phyloP scores from a whole-genome alignment of 2,797 vertebrate genomes.

The Toxotes lorentzi region DNA sequence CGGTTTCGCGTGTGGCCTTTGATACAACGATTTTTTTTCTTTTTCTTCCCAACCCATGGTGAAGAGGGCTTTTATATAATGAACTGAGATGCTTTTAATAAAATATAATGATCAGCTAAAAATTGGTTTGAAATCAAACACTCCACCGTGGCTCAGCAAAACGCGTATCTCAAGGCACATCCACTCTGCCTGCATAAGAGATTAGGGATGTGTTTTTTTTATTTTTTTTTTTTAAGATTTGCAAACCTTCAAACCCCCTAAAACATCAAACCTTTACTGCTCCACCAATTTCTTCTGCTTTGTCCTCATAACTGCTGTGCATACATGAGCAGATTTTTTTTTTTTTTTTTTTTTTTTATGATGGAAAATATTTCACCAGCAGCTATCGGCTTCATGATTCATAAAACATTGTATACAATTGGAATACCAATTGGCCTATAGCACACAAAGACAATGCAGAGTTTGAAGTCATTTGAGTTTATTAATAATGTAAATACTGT shows the following conservation, averaged over 20 bases:
- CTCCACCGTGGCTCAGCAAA: conserved; percentile 80
- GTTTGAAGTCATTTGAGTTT: conserved; percentile 54
- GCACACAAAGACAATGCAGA: conserved; percentile 45
- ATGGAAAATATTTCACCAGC: conserved; percentile 63
- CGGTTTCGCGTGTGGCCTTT: conserved; percentile 51
- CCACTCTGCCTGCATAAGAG: conserved; percentile 76
- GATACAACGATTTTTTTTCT: conserved; percentile 45
- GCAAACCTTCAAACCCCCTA: conserved; percentile 66
- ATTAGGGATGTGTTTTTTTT: conserved; percentile 55
- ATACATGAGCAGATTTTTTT: conserved; percentile 47
- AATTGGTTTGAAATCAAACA: conserved; percentile 82
- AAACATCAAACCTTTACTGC: conserved; percentile 66
- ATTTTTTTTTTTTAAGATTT: conserved; percentile 49
- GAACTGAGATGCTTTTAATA: conserved; percentile 80
- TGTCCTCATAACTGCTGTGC: conserved; percentile 62
- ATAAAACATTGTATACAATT: conserved; percentile 73
- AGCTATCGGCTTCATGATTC: conserved; percentile 64
- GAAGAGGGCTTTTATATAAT: conserved; percentile 75
- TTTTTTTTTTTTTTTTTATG: conserved; percentile 38
- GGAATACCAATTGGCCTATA: conserved; percentile 63
- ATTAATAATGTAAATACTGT: conserved; percentile 69
- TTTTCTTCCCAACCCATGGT: background rate
- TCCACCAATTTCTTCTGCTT: conserved; percentile 56
- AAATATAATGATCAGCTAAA: conserved; percentile 85
- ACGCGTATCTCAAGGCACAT: conserved; percentile 80